Evolutionary conservation across 35 echinoderm and acorn worm genomes (phyloP), one percentile per base, ranked within the genome.

Genomic region (Acanthaster planci): DNA sequence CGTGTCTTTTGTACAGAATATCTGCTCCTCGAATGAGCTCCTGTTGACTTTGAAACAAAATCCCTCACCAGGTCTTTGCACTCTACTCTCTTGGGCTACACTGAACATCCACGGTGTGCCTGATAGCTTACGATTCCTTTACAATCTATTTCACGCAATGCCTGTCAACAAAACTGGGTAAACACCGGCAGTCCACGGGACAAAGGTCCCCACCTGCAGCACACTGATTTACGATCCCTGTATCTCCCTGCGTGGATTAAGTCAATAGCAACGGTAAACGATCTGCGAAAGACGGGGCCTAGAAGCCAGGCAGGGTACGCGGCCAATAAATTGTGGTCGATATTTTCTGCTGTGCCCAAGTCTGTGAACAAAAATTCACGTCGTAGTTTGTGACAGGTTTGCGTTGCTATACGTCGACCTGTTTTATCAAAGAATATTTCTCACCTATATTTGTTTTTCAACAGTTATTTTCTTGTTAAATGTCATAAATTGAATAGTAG

Each of bases 221-320:
- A 72, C 21, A 34, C 64, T 72, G 26, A 26, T 35, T 26, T 36
- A 26, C n/a, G 29, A 19, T 31, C 64, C 26, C 23, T 21, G 64
- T n/a, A 26, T 68, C 29, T 34, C 64, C 22, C 64, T 1, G 2
- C 14, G 26, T 27, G 10, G 22, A 14, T 7, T 72, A 34, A 72
- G 64, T 72, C 64, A 72, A 72, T 72, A 72, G 64, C 64, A 72
- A 72, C 64, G 64, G 64, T 72, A 72, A 72, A 72, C 64, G 64
- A 72, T 35, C 15, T 29, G 64, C 34, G 64, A 72, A 26, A 10
- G 64, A 72, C 29, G 29, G 64, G 64, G 30, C n/a, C n/a, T n/a
- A n/a, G n/a, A n/a, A n/a, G 22, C 64, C 64, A 72, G 30, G 64
- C 34, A 8, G 64, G 42, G 42, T 47, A n/a, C n/a, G n/a, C n/a